These are phyloP conservation scores for Diadema setosum DNA, from an alignment of 35 echinoderm and acorn worm genomes.

Conservation along the genomic window DNA sequence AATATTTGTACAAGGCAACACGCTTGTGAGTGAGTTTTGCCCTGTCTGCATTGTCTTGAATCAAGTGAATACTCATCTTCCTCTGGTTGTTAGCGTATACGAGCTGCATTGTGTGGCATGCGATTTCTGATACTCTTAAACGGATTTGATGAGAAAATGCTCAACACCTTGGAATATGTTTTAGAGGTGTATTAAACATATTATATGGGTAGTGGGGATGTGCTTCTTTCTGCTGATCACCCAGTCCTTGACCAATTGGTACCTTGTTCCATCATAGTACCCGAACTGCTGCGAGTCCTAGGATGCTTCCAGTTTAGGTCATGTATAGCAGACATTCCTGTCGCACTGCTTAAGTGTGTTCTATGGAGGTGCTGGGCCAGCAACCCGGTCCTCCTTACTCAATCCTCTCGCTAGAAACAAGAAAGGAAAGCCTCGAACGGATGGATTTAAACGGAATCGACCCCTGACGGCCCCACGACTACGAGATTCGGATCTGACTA, in stretches of 20 bases:
- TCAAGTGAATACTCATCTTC: too few species aligned
- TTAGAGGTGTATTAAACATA: too few species aligned
- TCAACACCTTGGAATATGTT: too few species aligned
- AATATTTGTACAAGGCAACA: too few species aligned
- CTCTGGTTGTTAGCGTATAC: too few species aligned
- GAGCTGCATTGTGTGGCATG: too few species aligned
- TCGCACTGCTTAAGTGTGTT: not conserved
- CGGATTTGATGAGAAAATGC: too few species aligned
- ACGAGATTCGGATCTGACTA: conserved; percentile 32
- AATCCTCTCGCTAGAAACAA: conserved; percentile 9
- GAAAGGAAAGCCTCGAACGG: conserved; percentile 19
- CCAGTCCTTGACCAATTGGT: conserved; percentile 31
- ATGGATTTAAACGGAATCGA: conserved; percentile 32
- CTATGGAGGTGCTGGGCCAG: conserved; percentile 24
- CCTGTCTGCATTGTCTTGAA: too few species aligned
- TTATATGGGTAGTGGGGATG: too few species aligned
- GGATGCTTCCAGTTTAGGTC: conserved; percentile 43
- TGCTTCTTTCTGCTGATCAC: too few species aligned
- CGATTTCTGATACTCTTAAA: too few species aligned
- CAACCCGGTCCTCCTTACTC: not conserved
- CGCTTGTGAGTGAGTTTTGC: too few species aligned
- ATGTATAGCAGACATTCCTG: conserved; percentile 14
- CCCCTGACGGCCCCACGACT: conserved; percentile 30
- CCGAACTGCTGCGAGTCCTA: conserved; percentile 27
- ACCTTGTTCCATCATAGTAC: not conserved